Evolutionary conservation across 2,113 vertebrate species (phyloP).

Genomic region (Pollimyrus isidori): DNA sequence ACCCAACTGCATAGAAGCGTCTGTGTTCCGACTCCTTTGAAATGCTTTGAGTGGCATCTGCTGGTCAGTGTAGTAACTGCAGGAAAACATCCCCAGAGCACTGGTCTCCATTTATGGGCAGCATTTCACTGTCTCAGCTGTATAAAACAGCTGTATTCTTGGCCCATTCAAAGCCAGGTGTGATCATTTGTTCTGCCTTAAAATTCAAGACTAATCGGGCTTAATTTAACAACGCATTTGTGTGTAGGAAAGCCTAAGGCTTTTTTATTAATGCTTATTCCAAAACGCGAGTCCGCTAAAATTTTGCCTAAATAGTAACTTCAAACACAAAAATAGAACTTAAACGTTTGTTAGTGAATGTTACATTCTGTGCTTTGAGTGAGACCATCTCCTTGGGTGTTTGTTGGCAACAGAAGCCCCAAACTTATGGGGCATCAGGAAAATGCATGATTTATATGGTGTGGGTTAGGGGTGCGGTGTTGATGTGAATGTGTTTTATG

Average conservation of each 20-base stretch:
- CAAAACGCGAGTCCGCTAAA: background rate
- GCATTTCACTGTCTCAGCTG: background rate
- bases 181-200: background rate
- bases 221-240: background rate
- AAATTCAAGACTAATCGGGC: background rate
- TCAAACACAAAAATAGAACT: background rate
- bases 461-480: background rate
- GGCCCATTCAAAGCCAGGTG: background rate
- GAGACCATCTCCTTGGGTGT: background rate
- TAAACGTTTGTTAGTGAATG: background rate
- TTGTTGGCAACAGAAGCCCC: background rate
- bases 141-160: background rate
- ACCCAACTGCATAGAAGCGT: background rate
- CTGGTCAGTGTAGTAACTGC: background rate
- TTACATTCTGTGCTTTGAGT: background rate
- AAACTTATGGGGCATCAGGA: background rate
- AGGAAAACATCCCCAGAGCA: background rate
- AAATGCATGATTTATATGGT: background rate
- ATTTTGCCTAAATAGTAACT: background rate
- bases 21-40: background rate
- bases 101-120: background rate
- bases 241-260: background rate
- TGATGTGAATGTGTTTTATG: background rate
- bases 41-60: background rate
- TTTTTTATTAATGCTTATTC: background rate